A percentile compares a stretch with the other conserved stretches of the same genome.
Conservation (phyloP, 1,140 invertebrate species). For the Scaptomyza pallida region DNA sequence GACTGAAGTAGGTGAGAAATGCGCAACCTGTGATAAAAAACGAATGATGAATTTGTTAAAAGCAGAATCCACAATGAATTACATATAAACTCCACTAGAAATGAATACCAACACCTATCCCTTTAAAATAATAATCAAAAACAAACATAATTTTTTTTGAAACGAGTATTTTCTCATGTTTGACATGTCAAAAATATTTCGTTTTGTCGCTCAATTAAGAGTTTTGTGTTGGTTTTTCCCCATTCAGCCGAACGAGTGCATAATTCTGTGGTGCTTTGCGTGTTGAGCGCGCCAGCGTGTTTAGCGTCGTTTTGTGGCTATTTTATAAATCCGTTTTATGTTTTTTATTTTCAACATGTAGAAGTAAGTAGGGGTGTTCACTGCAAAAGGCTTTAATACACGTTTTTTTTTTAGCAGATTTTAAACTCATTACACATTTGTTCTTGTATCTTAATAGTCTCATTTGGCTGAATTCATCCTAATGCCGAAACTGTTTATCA, state of each 20-base stretch:
- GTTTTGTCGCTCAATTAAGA: conserved; percentile 58
- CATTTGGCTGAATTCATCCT: neutral
- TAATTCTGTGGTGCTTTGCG: conserved; percentile 58
- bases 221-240: neutral
- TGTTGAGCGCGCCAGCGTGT: conserved; percentile 69
- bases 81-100: no score
- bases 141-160: no score
- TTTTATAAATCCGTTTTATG: conserved; percentile 71
- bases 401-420: no score
- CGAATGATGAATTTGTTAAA: no score
- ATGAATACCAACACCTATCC: no score
- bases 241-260: conserved; percentile 26
- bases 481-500: conserved; percentile 2
- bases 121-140: no score
- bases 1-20: conserved; percentile 97
- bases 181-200: conserved; percentile 44
- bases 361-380: conserved; percentile 1
- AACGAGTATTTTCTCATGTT: conserved; percentile 32
- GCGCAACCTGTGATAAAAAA: conserved; percentile 91
- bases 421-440: neutral
- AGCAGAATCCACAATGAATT: no score
- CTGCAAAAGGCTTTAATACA: no score
- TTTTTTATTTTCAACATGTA: conserved; percentile 54
- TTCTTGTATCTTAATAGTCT: neutral
- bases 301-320: conserved; percentile 70